phyloP scores from a whole-genome alignment of 2,113 vertebrate genomes.

The Spermophilus dauricus region DNA sequence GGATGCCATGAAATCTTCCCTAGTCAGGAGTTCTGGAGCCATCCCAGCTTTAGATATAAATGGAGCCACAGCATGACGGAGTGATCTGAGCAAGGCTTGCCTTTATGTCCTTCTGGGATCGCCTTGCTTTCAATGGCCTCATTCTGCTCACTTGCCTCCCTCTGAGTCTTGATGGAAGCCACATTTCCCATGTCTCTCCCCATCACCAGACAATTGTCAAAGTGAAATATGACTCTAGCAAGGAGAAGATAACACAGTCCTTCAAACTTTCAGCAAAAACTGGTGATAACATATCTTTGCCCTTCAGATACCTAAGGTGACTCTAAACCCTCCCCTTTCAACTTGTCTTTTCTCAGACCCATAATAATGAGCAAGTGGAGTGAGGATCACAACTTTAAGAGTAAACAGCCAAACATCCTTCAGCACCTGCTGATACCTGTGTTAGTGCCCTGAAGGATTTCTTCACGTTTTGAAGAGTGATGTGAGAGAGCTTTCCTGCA shows the following conservation, averaged over 20 bases:
- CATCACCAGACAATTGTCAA: background rate
- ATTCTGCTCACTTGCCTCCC: background rate
- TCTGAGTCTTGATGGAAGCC: background rate
- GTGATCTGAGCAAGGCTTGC: background rate
- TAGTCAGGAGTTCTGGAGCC: background rate
- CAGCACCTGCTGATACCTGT: background rate
- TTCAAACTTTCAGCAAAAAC: constrained; percentile 52
- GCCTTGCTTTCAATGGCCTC: background rate
- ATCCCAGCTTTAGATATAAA: background rate
- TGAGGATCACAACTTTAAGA: constrained; percentile 20
- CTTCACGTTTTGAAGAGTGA: constrained; percentile 41
- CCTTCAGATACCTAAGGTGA: background rate
- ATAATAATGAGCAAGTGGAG: constrained; percentile 11
- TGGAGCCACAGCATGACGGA: background rate
- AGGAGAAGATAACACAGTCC: background rate
- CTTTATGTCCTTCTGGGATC: background rate
- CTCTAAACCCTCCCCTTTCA: background rate
- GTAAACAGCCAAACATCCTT: constrained; percentile 17
- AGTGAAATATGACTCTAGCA: constrained; percentile 32
- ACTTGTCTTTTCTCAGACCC: background rate
- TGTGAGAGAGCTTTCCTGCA: background rate
- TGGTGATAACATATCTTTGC: background rate
- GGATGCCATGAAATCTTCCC: background rate
- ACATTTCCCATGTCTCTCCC: background rate
- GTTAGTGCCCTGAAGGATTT: constrained; percentile 54